These are phyloP conservation scores for Sinhomidia bicolor DNA, from an alignment of 2,888 invertebrate genomes.

Conservation along the genomic window DNA sequence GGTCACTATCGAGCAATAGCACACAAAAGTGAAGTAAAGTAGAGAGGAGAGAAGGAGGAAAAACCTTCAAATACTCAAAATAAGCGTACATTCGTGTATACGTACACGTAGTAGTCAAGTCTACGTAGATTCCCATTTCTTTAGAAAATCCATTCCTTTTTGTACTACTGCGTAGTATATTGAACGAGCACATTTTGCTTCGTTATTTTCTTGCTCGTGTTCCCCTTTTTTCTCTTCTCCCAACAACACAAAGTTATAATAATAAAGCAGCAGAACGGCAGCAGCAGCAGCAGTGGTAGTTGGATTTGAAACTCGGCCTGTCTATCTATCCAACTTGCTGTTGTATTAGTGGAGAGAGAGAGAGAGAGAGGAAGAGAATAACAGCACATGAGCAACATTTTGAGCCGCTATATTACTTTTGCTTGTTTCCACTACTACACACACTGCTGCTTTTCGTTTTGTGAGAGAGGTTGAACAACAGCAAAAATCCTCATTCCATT, in stretches of 20 bases:
- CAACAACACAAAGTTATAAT: neutral
- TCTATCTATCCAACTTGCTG: too few species aligned
- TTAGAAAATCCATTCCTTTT: neutral
- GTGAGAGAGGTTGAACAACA: neutral
- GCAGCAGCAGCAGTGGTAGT: neutral
- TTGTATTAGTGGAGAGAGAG: neutral
- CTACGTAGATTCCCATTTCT: neutral
- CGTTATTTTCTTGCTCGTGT: neutral
- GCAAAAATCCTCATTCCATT: constrained; percentile 3
- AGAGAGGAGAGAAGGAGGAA: neutral
- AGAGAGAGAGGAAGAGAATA: neutral
- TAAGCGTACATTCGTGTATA: neutral
- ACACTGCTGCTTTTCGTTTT: neutral
- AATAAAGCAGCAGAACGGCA: neutral
- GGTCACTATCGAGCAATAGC: constrained; percentile 4
- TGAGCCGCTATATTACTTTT: too few species aligned
- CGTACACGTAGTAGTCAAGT: too few species aligned
- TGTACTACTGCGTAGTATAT: neutral
- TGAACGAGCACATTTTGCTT: neutral
- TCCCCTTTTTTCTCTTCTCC: constrained; percentile 11
- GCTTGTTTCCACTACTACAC: neutral
- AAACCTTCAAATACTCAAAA: neutral
- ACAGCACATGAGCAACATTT: constrained; percentile 7
- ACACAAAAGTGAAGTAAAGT: constrained; percentile 9
- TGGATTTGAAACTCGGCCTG: neutral